Conservation (phyloP, 2,888 invertebrate genomes). For the Eupithecia abbreviata region DNA sequence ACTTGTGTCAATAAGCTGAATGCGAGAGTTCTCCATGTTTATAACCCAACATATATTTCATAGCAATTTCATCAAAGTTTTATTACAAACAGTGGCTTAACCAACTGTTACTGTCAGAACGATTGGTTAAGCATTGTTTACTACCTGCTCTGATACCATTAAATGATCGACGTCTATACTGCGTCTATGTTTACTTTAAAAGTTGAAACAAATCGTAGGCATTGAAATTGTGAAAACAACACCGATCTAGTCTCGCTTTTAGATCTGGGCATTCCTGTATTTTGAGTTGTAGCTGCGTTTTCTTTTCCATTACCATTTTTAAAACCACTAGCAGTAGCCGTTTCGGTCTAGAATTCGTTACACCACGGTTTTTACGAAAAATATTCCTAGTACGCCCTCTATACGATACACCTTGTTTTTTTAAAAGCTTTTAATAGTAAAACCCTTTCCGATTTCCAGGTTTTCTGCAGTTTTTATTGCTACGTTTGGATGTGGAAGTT, state of each 20-base stretch:
- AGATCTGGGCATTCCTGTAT: not conserved
- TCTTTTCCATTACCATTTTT: conserved; percentile 10
- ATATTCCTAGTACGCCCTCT: conserved; percentile 8
- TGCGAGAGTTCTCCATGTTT: conserved; percentile 55
- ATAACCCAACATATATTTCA: conserved; percentile 58
- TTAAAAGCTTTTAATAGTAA: conserved; percentile 16
- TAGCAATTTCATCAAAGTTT: conserved; percentile 65
- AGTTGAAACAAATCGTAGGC: not conserved
- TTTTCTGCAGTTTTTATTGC: not conserved
- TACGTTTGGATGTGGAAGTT: not conserved
- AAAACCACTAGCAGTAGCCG: conserved; percentile 5
- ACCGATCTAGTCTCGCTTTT: not conserved
- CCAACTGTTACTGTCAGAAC: conserved; percentile 20
- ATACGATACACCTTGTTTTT: conserved; percentile 24
- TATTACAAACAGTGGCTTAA: conserved; percentile 56
- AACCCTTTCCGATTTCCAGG: conserved; percentile 1
- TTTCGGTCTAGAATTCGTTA: conserved; percentile 8
- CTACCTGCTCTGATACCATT: not conserved
- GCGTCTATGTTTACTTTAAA: not conserved
- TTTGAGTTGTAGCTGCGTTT: conserved; percentile 3
- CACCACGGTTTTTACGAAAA: conserved; percentile 14
- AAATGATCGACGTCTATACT: not conserved
- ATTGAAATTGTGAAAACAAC: not conserved
- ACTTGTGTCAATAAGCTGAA: conserved; percentile 71
- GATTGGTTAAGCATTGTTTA: conserved; percentile 33